phyloP scores from a whole-genome alignment of 2,888 invertebrate genomes.

The Syrista parreyssii region DNA sequence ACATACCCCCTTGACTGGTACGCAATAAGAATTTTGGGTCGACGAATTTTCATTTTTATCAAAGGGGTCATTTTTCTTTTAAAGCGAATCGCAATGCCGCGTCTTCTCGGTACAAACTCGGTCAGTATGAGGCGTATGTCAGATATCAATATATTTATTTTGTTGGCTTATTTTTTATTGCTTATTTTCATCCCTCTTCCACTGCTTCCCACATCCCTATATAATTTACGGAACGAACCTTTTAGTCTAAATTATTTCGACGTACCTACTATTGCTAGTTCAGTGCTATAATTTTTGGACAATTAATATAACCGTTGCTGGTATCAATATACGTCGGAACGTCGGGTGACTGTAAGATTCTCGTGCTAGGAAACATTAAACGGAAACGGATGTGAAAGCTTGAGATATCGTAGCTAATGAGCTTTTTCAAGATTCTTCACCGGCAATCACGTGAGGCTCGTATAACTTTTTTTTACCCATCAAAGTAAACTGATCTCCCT shows the following conservation, averaged over 20 bases:
- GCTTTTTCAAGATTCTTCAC: neutral
- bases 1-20: neutral
- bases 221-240: neutral
- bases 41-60: neutral
- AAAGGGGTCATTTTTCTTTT: neutral
- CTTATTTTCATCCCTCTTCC: conserved; percentile 31
- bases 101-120: conserved; percentile 16
- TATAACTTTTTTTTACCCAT: neutral
- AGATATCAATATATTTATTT: conserved; percentile 51
- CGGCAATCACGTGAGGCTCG: neutral
- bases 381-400: neutral
- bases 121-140: conserved; percentile 25
- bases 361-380: neutral
- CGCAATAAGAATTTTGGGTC: neutral
- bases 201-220: neutral
- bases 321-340: neutral
- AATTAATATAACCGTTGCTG: neutral
- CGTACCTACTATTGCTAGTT: neutral
- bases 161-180: conserved; percentile 52
- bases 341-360: neutral
- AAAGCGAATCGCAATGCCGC: conserved; percentile 6
- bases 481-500: neutral
- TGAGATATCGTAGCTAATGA: neutral
- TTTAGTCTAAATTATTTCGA: neutral
- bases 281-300: neutral